Evolutionary conservation across 2,888 invertebrate genomes (phyloP).

Genomic region (Eumerus sabulonum): DNA sequence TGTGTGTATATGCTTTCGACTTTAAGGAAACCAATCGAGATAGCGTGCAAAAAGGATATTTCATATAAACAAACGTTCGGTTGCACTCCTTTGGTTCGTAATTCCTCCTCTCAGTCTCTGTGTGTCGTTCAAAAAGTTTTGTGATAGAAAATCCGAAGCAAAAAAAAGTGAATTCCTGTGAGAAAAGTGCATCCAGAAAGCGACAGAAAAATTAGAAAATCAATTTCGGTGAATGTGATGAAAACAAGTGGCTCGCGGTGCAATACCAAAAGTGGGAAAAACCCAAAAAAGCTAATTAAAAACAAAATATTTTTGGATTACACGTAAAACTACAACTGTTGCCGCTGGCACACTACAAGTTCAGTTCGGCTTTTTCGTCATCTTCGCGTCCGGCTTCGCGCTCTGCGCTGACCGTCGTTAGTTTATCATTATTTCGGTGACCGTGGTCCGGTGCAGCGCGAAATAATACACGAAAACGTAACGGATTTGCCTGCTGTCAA

Average conservation of each 20-base stretch:
- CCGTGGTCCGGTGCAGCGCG: not conserved
- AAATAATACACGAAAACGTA: slow-evolving; percentile 13
- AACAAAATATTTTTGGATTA: slow-evolving; percentile 60
- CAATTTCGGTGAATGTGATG: slow-evolving; percentile 4
- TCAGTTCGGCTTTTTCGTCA: slow-evolving; percentile 13
- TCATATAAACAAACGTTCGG: not conserved
- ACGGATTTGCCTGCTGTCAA: slow-evolving; percentile 31
- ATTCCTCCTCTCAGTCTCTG: slow-evolving; percentile 14
- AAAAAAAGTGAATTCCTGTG: slow-evolving; percentile 14
- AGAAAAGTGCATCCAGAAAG: slow-evolving; percentile 26
- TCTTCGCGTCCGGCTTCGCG: not conserved
- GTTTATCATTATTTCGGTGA: slow-evolving; percentile 14
- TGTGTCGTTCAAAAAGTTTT: slow-evolving; percentile 27
- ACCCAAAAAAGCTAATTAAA: slow-evolving; percentile 1
- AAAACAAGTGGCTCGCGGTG: slow-evolving; percentile 34
- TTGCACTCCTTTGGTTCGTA: not conserved
- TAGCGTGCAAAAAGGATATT: slow-evolving; percentile 51
- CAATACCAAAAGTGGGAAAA: slow-evolving; percentile 10
- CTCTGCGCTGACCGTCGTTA: not conserved
- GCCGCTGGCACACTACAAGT: slow-evolving; percentile 46
- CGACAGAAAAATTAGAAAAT: slow-evolving; percentile 18
- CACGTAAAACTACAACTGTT: slow-evolving; percentile 46
- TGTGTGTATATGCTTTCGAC: slow-evolving; percentile 32
- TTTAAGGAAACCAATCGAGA: not conserved
- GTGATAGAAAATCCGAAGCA: slow-evolving; percentile 37